Base-by-base conservation (phyloP, 1,140 invertebrate species). In the Pomacea maculata region DNA sequence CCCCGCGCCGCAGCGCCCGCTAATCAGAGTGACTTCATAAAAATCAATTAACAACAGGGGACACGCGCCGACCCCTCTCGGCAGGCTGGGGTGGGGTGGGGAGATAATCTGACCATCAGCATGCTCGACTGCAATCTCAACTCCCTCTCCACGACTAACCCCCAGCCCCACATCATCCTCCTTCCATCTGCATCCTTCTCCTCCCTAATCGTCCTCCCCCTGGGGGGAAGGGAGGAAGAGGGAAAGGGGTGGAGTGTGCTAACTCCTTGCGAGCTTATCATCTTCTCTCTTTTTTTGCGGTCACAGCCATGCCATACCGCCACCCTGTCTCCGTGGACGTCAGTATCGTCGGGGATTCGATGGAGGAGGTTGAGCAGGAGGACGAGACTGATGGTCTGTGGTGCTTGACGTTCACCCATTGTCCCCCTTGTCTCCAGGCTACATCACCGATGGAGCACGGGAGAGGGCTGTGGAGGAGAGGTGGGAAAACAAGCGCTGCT, bases 1-100 rank as follows among this genome's bases (percentile, higher is more conserved):
- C 25, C 25, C 71, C 29, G 8, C 73, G 21, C 52, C 45, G 19
- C 45, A 52, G 19, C 11, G 21, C 73, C 52, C 52, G 73, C 73
- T 75, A 75, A 75, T 75, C 73, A 75, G 52, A 17, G 54, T 55
- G 19, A 34, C 54, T 75, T 75, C 15, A 75, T n/a, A 34, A 75
- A 74, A 75, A 75, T 75, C 73, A 54, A 75, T 75, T 75, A 57
- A 75, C 52, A 55, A 57, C 3, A 11, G 73, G 73, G 45, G 73
- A 75, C 73, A 75, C 73, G 73, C 52, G 73, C 55, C 52, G 73
- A 17, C 52, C 45, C 45, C 21, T 57, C 14, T 34, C 52, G 14
- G 7, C 21, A 54, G 45, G 54, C 57, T 45, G 34, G 34, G 34
- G 68, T 34, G 14, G 68, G n/a, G 14, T 21, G 71, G 29, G n/a